These are phyloP conservation scores for Ia io DNA, from an alignment of 2,113 vertebrate genomes.

Conservation along the genomic window DNA sequence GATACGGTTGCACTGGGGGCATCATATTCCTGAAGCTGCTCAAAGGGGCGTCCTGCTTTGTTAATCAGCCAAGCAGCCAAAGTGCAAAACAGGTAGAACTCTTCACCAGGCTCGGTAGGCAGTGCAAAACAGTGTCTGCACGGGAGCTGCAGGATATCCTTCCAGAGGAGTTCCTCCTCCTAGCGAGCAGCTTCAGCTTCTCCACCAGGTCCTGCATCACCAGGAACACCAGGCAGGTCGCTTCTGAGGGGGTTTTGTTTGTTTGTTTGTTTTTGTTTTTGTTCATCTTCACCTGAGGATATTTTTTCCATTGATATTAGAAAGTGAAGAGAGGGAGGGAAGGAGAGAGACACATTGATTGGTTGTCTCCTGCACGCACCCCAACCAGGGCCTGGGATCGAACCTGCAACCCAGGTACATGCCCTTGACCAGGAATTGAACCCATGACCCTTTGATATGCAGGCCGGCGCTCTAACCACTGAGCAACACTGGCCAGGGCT, in stretches of 20 bases:
- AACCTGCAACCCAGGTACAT: neutral
- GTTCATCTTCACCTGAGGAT: too few species aligned
- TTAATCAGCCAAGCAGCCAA: slow-evolving; percentile 94
- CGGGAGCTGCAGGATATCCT: slow-evolving; percentile 91
- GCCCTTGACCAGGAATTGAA: too few species aligned
- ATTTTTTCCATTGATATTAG: too few species aligned
- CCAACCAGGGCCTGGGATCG: too few species aligned
- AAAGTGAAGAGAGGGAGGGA: too few species aligned
- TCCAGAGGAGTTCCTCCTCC: slow-evolving; percentile 88
- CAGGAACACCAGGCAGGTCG: slow-evolving; percentile 87
- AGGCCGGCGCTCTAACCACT: too few species aligned
- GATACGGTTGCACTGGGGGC: slow-evolving; percentile 93
- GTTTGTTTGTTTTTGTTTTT: neutral
- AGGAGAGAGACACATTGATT: too few species aligned
- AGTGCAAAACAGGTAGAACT: slow-evolving; percentile 94
- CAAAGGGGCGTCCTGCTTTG: slow-evolving; percentile 86
- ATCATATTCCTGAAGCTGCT: slow-evolving; percentile 92
- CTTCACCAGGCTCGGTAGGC: slow-evolving; percentile 92
- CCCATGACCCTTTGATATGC: too few species aligned
- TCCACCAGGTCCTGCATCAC: slow-evolving; percentile 93
- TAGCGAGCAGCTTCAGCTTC: slow-evolving; percentile 91
- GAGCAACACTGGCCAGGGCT: too few species aligned
- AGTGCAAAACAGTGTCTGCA: slow-evolving; percentile 94
- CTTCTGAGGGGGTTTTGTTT: neutral
- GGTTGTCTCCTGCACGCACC: too few species aligned